phyloP scores from a whole-genome alignment of 2,888 invertebrate species.

The Parnassius smintheus region DNA sequence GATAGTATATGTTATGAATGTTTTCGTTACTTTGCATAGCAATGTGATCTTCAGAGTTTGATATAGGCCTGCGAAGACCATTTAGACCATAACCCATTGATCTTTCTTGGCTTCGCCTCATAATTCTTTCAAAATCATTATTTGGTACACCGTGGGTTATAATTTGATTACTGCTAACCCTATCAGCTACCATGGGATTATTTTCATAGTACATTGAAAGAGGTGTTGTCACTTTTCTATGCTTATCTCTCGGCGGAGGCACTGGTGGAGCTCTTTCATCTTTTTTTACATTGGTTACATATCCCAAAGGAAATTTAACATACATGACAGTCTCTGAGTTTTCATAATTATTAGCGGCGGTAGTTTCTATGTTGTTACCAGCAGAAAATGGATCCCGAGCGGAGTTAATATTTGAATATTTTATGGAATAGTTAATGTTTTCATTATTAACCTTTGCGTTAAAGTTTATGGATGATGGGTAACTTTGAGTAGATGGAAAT shows the following conservation, averaged over 20 bases:
- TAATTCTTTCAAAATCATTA: slow-evolving; percentile 73
- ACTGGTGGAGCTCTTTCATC: slow-evolving; percentile 84
- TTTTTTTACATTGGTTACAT: slow-evolving; percentile 64
- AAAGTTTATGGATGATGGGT: slow-evolving; percentile 78
- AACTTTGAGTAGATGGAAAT: slow-evolving; percentile 77
- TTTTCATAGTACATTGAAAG: slow-evolving; percentile 76
- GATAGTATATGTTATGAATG: slow-evolving; percentile 53
- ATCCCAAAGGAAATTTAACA: slow-evolving; percentile 77
- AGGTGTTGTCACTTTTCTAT: slow-evolving; percentile 79
- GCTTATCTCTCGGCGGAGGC: slow-evolving; percentile 90
- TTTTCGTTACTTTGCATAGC: slow-evolving; percentile 76
- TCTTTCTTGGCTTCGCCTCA: slow-evolving; percentile 74
- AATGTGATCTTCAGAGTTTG: slow-evolving; percentile 76
- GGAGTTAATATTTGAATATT: slow-evolving; percentile 61
- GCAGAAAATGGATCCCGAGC: slow-evolving; percentile 63
- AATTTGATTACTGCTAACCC: slow-evolving; percentile 51
- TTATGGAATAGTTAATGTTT: slow-evolving; percentile 76
- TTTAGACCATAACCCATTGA: slow-evolving; percentile 68
- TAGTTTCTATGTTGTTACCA: slow-evolving; percentile 64
- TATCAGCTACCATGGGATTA: slow-evolving; percentile 56
- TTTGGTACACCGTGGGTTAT: slow-evolving; percentile 67
- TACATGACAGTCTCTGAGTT: slow-evolving; percentile 70
- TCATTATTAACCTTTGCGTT: slow-evolving; percentile 79
- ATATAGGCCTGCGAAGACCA: slow-evolving; percentile 71
- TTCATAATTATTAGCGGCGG: slow-evolving; percentile 59